Evolutionary conservation across 1,140 invertebrate species (phyloP), one percentile per base, ranked within the genome.

Genomic region (Drosophila mayri): DNA sequence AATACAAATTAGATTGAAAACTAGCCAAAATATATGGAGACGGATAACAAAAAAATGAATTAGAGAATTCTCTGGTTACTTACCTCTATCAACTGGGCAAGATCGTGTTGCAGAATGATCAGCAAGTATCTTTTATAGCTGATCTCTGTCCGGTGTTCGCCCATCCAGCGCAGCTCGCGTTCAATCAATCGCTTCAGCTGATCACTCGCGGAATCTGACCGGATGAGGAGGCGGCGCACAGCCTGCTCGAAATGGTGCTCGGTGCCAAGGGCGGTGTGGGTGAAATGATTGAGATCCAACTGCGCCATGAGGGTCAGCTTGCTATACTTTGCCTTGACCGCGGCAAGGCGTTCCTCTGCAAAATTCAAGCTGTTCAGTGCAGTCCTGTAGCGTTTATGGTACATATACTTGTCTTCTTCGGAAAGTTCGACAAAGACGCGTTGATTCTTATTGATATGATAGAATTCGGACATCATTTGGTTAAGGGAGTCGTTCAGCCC

Each of bases 181-280:
- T 28, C 25, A 0, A 76, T 47, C 1, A 60, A 1, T 1, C 55
- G 38, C 11, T 22, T 40, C 3, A 76, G 32, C 11, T 30, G 32
- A 10, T 76, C 71, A 22, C n/a, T 25, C 22, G 46, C 66, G 7
- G 66, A 37, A 16, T 70, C 66, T 16, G 65, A 37, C 0, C 47
- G 47, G 16, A 46, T 4, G 6, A 70, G 30, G 12, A 55, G 0
- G 0, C 16, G 47, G 4, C 40, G 38, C 0, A 70, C 30, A 1
- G 38, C 28, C 22, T 37, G 22, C 47, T 70, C 66, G 12, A 70
- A 40, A 11, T 54, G 66, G 8, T n/a, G 10, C 44, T 70, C 66
- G 32, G 63, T 54, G 30, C 62, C 32, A 11, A 7, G 5, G 7
- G n/a, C 16, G 6, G 18, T n/a, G 18, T 38, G 14, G 3, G 18